phyloP scores from a whole-genome alignment of 2,113 vertebrate species.

The Poeciliopsis turrubarensis region DNA sequence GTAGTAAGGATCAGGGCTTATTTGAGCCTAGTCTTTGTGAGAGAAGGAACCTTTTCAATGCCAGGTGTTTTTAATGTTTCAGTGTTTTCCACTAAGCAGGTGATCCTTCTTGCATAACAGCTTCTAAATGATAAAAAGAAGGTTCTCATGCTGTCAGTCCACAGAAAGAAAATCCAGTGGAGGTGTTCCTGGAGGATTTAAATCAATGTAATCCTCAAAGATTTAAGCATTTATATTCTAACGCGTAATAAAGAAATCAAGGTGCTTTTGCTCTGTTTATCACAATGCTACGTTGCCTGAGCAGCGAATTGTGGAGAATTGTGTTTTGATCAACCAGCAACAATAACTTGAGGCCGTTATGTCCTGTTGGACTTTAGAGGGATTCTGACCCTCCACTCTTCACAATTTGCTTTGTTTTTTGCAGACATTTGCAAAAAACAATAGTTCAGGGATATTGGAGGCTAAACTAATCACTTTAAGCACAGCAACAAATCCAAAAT shows the following conservation, averaged over 20 bases:
- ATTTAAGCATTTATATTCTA: neutral
- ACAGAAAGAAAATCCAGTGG: neutral
- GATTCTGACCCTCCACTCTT: no score
- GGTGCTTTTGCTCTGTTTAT: no score
- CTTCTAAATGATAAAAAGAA: neutral
- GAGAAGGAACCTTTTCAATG: slow-evolving; percentile 31
- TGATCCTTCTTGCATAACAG: slow-evolving; percentile 7
- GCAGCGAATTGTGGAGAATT: no score
- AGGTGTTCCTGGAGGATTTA: neutral
- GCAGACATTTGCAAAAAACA: no score
- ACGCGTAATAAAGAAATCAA: neutral
- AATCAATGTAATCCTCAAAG: neutral
- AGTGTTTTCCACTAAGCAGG: slow-evolving; percentile 7
- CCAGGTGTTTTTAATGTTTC: slow-evolving; percentile 30
- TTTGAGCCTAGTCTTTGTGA: slow-evolving; percentile 7
- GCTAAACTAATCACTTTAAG: no score
- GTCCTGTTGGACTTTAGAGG: no score
- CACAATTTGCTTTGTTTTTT: no score
- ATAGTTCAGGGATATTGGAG: no score
- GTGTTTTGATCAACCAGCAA: no score
- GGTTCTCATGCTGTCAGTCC: neutral
- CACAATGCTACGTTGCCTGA: no score
- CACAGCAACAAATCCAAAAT: no score
- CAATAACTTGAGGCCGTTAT: no score
- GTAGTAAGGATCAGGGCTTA: slow-evolving; percentile 17